These are phyloP conservation scores for Erebia ligea DNA, from an alignment of 2,888 invertebrate species.

Conservation along the genomic window DNA sequence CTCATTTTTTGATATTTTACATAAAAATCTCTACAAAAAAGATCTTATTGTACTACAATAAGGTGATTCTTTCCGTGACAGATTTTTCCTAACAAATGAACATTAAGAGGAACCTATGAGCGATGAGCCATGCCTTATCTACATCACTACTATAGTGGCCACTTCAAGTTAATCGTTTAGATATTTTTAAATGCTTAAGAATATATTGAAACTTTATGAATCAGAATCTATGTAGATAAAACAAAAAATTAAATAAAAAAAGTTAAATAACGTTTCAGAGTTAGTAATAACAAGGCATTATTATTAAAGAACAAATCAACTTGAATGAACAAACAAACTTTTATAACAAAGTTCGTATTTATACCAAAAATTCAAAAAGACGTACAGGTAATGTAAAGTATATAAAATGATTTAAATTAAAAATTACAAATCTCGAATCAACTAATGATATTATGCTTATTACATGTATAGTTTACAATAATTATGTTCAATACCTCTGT, in stretches of 20 bases:
- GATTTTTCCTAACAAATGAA: conserved; percentile 8
- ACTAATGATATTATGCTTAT: background rate
- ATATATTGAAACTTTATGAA: background rate
- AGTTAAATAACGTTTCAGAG: background rate
- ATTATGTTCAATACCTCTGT: background rate
- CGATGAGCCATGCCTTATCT: conserved; percentile 58
- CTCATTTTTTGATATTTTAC: background rate
- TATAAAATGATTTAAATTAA: background rate
- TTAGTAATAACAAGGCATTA: background rate
- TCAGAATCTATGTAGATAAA: background rate
- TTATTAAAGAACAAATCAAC: background rate
- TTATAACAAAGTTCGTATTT: background rate
- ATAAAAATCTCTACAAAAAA: background rate
- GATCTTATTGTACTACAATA: background rate
- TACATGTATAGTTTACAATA: background rate
- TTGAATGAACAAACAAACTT: background rate
- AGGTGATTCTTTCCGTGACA: background rate
- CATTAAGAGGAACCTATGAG: conserved; percentile 32
- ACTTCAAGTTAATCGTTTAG: background rate
- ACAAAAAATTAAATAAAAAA: background rate
- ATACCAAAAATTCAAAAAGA: background rate
- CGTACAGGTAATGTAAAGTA: background rate
- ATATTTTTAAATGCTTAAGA: background rate
- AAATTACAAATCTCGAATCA: background rate
- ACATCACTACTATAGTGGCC: conserved; percentile 48